These are phyloP conservation scores for Parelbella ahira DNA, from an alignment of 2,888 invertebrate species.

Conservation along the genomic window DNA sequence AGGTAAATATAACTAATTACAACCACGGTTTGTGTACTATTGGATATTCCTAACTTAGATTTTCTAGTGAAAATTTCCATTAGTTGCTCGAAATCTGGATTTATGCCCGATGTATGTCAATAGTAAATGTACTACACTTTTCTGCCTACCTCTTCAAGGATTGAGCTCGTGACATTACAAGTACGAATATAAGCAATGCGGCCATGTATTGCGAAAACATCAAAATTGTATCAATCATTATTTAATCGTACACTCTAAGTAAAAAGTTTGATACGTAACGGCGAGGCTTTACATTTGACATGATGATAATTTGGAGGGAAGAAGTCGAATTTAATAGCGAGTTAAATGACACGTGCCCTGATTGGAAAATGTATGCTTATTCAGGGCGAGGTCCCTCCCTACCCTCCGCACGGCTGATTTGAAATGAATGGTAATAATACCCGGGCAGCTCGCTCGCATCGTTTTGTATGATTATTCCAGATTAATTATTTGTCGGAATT, in stretches of 20 bases:
- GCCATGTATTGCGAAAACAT: too few species aligned
- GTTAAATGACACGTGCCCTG: constrained; percentile 80
- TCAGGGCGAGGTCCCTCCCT: constrained; percentile 67
- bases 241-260: constrained; percentile 10
- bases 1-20: too few species aligned
- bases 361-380: constrained; percentile 81
- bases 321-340: constrained; percentile 80
- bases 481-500: constrained; percentile 81
- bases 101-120: too few species aligned
- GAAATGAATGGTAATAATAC: constrained; percentile 80
- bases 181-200: too few species aligned
- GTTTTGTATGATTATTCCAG: constrained; percentile 81
- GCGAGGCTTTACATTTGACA: constrained; percentile 57
- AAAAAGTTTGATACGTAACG: constrained; percentile 33
- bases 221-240: too few species aligned
- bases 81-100: too few species aligned
- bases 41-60: too few species aligned
- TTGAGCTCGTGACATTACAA: too few species aligned
- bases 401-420: constrained; percentile 75
- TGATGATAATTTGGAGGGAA: constrained; percentile 77
- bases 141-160: too few species aligned
- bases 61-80: too few species aligned
- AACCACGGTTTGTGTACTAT: too few species aligned
- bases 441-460: constrained; percentile 74
- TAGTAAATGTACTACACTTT: too few species aligned